Conservation (phyloP, 2,113 vertebrate species). For the Corvus moneduloides region DNA sequence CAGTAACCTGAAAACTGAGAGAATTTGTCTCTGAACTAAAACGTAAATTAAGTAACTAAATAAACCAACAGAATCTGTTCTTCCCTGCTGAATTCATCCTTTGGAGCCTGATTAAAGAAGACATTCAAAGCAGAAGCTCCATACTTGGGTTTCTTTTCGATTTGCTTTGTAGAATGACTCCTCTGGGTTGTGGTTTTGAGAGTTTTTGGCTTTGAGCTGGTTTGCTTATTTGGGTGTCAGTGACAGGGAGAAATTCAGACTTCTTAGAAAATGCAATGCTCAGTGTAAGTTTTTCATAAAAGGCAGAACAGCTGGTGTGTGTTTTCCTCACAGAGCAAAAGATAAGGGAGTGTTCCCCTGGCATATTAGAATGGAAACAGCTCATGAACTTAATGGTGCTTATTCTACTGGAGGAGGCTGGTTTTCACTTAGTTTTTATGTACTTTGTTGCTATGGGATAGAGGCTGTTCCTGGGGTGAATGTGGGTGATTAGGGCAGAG, state of each 20-base stretch:
- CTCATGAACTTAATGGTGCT: fast-evolving
- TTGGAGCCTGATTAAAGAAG: conserved; percentile 6
- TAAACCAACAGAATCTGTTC: background rate
- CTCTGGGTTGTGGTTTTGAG: background rate
- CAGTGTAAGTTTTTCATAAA: background rate
- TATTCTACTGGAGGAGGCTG: background rate
- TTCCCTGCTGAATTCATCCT: background rate
- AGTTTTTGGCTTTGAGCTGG: background rate
- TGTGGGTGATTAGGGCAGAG: fast-evolving
- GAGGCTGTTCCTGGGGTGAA: background rate
- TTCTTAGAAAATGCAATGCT: background rate
- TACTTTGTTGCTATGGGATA: background rate
- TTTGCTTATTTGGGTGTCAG: background rate
- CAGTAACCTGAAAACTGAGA: background rate
- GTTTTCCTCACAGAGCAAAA: background rate
- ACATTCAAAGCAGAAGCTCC: background rate
- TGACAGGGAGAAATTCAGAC: conserved; percentile 8
- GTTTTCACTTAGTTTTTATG: background rate
- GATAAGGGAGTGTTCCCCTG: background rate
- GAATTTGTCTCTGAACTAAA: background rate
- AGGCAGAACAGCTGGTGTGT: background rate
- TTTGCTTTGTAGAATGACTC: background rate
- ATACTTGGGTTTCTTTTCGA: background rate
- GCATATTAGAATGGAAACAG: background rate
- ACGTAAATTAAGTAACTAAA: conserved; percentile 1